phyloP scores from a whole-genome alignment of 2,888 invertebrate genomes.

The Cheilosia urbana region DNA sequence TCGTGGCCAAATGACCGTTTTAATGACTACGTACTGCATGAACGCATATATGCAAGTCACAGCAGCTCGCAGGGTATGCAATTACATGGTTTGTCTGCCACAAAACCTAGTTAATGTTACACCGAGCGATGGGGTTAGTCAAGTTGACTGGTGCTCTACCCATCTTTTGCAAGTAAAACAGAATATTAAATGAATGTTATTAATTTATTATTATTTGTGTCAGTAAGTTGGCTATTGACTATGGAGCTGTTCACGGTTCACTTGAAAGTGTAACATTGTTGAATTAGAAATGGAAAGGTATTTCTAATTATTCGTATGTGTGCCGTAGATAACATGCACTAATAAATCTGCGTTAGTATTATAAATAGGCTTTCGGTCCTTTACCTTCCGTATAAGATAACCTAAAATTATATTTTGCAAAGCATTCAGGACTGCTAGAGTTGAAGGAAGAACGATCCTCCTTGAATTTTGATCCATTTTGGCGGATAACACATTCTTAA shows the following conservation, averaged over 20 bases:
- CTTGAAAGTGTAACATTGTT: slow-evolving; percentile 32
- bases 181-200: slow-evolving; percentile 10
- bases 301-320: neutral
- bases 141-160: neutral
- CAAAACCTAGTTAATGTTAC: slow-evolving; percentile 12
- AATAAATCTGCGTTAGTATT: no score
- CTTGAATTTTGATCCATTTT: no score
- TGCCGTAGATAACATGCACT: no score
- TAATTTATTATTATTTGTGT: neutral
- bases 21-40: slow-evolving; percentile 62
- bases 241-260: slow-evolving; percentile 29
- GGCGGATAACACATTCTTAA: no score
- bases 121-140: slow-evolving; percentile 44
- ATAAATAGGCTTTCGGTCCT: no score
- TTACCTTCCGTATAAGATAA: no score
- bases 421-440: no score
- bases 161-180: neutral
- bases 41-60: slow-evolving; percentile 51
- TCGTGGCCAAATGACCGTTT: slow-evolving; percentile 59
- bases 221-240: neutral
- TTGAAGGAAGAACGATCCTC: no score
- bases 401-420: no score
- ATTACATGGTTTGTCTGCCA: slow-evolving; percentile 31
- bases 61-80: slow-evolving; percentile 32
- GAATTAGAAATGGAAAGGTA: slow-evolving; percentile 60